These are phyloP conservation scores for Rhogogaster chlorosoma DNA, from an alignment of 2,888 invertebrate genomes.

Conservation along the genomic window DNA sequence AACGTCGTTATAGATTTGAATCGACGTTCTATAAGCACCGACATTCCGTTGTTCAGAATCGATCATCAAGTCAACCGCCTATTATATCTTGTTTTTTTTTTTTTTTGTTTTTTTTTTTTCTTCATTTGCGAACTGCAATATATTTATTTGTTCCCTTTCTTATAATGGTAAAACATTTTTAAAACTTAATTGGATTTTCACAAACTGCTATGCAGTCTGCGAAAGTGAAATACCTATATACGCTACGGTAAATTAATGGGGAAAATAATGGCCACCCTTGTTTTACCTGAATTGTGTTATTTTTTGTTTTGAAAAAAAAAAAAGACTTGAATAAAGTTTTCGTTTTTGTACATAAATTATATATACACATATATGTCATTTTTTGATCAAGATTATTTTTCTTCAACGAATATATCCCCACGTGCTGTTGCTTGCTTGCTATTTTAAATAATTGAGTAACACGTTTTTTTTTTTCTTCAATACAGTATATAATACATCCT, in stretches of 20 bases:
- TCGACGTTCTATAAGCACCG: conserved; percentile 35
- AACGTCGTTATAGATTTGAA: conserved; percentile 17
- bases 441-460: not conserved
- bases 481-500: not conserved
- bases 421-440: not conserved
- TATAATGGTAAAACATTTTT: not conserved
- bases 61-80: not conserved
- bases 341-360: conserved; percentile 1
- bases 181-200: not conserved
- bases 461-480: not conserved
- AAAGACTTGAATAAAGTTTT: conserved; percentile 26
- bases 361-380: not conserved
- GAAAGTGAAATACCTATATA: not conserved
- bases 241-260: not conserved
- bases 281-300: conserved; percentile 8
- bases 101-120: not conserved
- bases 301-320: not conserved
- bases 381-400: not conserved
- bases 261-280: not conserved
- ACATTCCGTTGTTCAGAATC: conserved; percentile 59
- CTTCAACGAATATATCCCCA: not conserved
- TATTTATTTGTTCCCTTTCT: not conserved
- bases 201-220: not conserved
- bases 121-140: not conserved
- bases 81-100: not conserved